Base-by-base conservation (phyloP, 2,888 invertebrate species). In the Coelogynopora nodosa region DNA sequence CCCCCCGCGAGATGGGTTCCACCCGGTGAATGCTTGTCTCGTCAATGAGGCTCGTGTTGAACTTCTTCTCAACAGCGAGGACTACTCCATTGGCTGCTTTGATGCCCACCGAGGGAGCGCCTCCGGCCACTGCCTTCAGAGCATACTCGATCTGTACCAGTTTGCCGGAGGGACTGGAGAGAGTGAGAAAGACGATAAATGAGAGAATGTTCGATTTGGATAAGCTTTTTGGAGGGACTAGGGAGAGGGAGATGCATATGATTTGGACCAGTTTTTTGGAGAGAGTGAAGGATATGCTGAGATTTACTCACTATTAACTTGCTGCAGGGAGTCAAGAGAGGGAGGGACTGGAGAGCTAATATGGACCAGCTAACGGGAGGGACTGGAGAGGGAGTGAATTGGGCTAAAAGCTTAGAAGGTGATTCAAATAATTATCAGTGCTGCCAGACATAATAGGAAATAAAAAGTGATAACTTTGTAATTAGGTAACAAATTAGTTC, bases 61-160 rank as follows among this genome's bases (percentile, higher is more conserved):
- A 96, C 92, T 98, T 98, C 92, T 99, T 99, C 92, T 99, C 99
- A 0, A 98, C 98, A 0, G 99, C 99, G 89, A 99, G 94, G 26
- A 99, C 99, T 5, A 99, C 96, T 29, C 99, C 99, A 94, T 99
- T 98, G 31, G 95, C 95, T 5, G 98, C 98, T 94, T 97, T 97
- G 87, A 99, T 98, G 67, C 98, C 99, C 89, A 99, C 98, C 87
- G 98, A 97, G 0, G 98, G 97, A 0, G 98, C 98, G 88, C 99
- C 99, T 88, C 97, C 97, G 87, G 97, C 96, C 30, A 99, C 99
- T 31, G 99, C 99, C 86, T 98, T 97, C 92, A 99, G 93, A 0
- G 99, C 99, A 95, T 99, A 99, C 93, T 99, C 99, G 90, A 99
- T 97, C 93, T 99, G 99, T 86, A 99, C 98, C 90, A 99, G 93